Conservation (phyloP, 2,797 vertebrate species). For the Moxostoma hubbsi region DNA sequence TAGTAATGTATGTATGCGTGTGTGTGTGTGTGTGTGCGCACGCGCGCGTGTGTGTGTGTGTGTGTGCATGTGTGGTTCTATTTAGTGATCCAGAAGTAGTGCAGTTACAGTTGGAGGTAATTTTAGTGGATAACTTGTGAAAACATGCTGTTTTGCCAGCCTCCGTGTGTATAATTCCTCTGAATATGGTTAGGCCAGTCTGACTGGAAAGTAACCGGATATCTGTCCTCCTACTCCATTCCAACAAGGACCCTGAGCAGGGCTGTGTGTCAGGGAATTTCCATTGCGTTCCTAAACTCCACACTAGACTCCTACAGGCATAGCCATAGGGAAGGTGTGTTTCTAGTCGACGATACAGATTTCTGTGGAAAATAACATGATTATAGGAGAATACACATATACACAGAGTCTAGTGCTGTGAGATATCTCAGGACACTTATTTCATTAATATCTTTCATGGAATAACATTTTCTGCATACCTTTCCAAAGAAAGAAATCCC, state of each 20-base stretch:
- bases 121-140: background rate
- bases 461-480: background rate
- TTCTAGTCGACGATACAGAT: background rate
- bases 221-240: constrained; percentile 35
- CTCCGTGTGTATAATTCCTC: background rate
- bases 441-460: background rate
- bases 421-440: background rate
- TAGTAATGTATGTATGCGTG: too few species aligned
- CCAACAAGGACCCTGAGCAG: background rate
- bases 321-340: background rate
- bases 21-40: too few species aligned
- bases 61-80: too few species aligned
- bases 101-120: background rate
- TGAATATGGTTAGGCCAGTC: constrained; percentile 26
- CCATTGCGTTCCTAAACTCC: background rate
- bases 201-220: constrained; percentile 49
- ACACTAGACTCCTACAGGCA: background rate
- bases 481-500: too few species aligned
- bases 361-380: constrained; percentile 14
- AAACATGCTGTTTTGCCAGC: background rate
- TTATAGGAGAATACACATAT: background rate
- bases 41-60: too few species aligned
- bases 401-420: background rate
- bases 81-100: background rate
- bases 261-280: constrained; percentile 44